Evolutionary conservation across 2,113 vertebrate genomes (phyloP).

Genomic region (Ramphastos sulfuratus): DNA sequence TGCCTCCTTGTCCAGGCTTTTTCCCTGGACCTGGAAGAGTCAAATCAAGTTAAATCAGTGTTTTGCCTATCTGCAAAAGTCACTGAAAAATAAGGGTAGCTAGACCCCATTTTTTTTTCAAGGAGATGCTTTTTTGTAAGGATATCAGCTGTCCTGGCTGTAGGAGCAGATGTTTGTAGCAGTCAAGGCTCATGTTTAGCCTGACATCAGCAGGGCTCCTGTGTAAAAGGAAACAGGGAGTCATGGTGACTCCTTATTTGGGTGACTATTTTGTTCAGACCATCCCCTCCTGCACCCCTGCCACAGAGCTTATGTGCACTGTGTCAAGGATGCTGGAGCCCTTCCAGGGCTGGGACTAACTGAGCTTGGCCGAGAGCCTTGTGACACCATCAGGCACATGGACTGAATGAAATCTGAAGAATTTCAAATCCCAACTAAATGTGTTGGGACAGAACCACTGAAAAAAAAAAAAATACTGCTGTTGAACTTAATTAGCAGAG

Average conservation of each 20-base stretch:
- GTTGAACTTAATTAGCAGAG: slow-evolving; percentile 11
- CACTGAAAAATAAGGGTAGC: background rate
- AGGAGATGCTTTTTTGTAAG: background rate
- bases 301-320: background rate
- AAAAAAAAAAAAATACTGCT: background rate
- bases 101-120: background rate
- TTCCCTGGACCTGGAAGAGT: background rate
- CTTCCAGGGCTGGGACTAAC: slow-evolving; percentile 41
- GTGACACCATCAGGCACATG: slow-evolving; percentile 15
- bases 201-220: background rate
- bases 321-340: slow-evolving; percentile 44
- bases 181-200: background rate
- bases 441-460: background rate
- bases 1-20: background rate
- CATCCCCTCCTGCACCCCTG: background rate
- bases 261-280: background rate
- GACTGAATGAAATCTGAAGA: slow-evolving; percentile 55
- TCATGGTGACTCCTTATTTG: slow-evolving; percentile 35
- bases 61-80: background rate
- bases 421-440: slow-evolving; percentile 57
- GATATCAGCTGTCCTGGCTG: background rate
- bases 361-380: background rate
- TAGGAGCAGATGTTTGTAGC: background rate
- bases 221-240: background rate
- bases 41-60: background rate